Evolutionary conservation across 2,797 vertebrate genomes (phyloP).

Genomic region (Menidia menidia): DNA sequence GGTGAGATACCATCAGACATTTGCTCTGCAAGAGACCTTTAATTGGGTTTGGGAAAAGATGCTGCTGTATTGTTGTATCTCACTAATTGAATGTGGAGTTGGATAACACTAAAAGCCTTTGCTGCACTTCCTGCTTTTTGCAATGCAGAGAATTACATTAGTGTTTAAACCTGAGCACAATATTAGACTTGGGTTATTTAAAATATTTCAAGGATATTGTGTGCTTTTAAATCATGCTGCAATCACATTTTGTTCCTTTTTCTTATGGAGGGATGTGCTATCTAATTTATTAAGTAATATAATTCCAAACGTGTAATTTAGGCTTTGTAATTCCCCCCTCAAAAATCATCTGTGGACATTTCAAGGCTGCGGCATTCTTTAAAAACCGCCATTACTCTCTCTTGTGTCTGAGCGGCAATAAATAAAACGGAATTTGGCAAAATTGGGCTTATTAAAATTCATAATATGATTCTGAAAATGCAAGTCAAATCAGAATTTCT

Average conservation of each 20-base stretch:
- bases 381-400: constrained; percentile 14
- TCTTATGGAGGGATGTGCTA: constrained; percentile 14
- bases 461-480: constrained; percentile 33
- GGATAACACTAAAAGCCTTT: constrained; percentile 63
- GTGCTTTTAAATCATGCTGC: constrained; percentile 43
- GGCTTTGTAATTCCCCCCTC: constrained; percentile 25
- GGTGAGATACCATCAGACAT: constrained; percentile 73
- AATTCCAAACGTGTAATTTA: constrained; percentile 18
- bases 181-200: constrained; percentile 42
- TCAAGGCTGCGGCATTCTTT: constrained; percentile 29
- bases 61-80: constrained; percentile 71
- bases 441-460: constrained; percentile 45
- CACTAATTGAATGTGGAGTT: constrained; percentile 70
- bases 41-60: constrained; percentile 72
- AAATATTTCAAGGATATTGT: constrained; percentile 46
- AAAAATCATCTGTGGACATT: constrained; percentile 29
- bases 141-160: constrained; percentile 63
- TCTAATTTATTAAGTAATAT: constrained; percentile 47
- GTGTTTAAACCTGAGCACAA: constrained; percentile 38
- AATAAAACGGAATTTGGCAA: constrained; percentile 24
- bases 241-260: constrained; percentile 36
- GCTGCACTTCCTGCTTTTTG: constrained; percentile 45
- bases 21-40: constrained; percentile 61
- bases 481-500: constrained; percentile 43
- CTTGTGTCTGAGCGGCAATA: constrained; percentile 32